A percentile compares a stretch with the other conserved stretches of the same genome.
These are phyloP conservation scores for Tetrapedia diversipes DNA, from an alignment of 2,888 invertebrate species.

Conservation along the genomic window DNA sequence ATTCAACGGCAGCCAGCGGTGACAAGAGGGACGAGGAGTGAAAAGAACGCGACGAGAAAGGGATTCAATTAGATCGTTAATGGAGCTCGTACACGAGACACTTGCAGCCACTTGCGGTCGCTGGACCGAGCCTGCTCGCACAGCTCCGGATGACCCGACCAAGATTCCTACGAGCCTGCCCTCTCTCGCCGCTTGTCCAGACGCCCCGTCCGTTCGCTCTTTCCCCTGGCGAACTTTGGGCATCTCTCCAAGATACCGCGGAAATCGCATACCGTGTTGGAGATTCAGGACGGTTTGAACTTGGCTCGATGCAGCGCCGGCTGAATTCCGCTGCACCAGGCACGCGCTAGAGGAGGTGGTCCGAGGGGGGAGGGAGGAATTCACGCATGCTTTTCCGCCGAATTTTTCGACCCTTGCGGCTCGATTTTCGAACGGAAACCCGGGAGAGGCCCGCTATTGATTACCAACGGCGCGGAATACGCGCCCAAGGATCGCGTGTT, in stretches of 20 bases:
- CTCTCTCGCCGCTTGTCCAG: neutral
- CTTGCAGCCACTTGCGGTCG: conserved; percentile 74
- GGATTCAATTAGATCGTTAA: conserved; percentile 67
- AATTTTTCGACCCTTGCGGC: neutral
- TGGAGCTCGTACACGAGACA: conserved; percentile 63
- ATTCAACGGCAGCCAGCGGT: neutral
- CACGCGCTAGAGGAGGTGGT: conserved; percentile 30
- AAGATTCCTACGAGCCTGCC: conserved; percentile 57
- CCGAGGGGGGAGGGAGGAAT: conserved; percentile 11
- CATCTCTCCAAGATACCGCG: conserved; percentile 54
- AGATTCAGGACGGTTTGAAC: conserved; percentile 64
- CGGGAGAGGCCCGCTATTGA: neutral
- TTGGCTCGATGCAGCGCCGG: conserved; percentile 52
- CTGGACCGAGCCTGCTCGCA: conserved; percentile 72
- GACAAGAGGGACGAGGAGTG: neutral
- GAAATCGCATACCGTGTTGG: conserved; percentile 65
- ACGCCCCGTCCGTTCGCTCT: conserved; percentile 5
- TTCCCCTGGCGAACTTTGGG: conserved; percentile 54
- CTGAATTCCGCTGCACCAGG: conserved; percentile 44
- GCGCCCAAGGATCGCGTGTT: conserved; percentile 3
- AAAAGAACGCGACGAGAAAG: conserved; percentile 39
- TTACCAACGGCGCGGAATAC: too few relatives aligned
- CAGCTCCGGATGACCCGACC: conserved; percentile 71
- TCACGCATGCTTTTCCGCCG: neutral
- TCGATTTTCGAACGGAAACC: neutral